A percentile compares a stretch with the other conserved stretches of the same genome.
Evolutionary conservation across 2,797 vertebrate species (phyloP).

Genomic region (Syndactyla subalaris): DNA sequence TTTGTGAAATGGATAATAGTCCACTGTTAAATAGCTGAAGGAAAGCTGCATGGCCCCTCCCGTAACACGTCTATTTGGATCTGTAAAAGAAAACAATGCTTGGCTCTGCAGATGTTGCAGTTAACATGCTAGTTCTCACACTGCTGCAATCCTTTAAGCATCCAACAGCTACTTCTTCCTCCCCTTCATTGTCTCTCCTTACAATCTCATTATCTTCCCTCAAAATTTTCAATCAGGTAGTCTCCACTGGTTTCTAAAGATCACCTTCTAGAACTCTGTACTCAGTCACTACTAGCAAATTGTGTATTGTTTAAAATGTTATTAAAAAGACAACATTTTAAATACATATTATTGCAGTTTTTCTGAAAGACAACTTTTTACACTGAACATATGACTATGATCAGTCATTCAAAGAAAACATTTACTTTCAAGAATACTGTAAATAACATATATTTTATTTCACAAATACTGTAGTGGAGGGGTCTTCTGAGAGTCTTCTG

Average conservation of each 20-base stretch:
- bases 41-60: conserved; percentile 98
- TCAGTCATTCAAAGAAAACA: background rate
- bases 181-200: background rate
- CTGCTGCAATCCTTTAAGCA: background rate
- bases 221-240: background rate
- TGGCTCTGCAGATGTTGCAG: background rate
- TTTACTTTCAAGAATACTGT: background rate
- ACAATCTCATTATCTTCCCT: background rate
- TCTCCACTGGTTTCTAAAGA: background rate
- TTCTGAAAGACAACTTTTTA: background rate
- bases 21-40: conserved; percentile 92
- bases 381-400: background rate
- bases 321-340: background rate
- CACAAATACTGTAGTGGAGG: background rate
- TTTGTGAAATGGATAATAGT: conserved; percentile 98
- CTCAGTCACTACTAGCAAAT: background rate
- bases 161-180: background rate
- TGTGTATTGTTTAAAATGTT: background rate
- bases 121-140: background rate
- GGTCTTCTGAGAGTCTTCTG: background rate
- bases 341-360: background rate
- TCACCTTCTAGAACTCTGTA: background rate
- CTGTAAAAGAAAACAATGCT: conserved; percentile 72
- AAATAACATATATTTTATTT: background rate
- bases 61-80: conserved; percentile 86